Evolutionary conservation across 1,140 invertebrate species (phyloP).

Genomic region (Antheraea mylitta): DNA sequence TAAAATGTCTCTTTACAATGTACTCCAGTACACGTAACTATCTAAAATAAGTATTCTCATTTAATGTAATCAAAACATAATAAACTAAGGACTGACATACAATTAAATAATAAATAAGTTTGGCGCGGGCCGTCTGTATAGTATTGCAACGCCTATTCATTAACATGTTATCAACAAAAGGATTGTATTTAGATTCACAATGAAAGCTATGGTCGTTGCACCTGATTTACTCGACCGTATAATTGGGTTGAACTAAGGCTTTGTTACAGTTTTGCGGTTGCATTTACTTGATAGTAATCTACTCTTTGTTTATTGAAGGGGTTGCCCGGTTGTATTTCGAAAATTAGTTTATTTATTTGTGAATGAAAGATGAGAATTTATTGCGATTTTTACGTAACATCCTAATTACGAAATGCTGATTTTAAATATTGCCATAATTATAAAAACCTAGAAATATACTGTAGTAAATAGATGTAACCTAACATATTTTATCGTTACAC

Average conservation of each 20-base stretch:
- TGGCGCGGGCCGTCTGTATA: conserved; percentile 20
- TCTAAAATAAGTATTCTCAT: no score
- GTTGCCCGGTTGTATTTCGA: neutral
- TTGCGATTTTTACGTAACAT: no score
- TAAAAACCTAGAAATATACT: no score
- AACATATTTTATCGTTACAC: no score
- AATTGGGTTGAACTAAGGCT: conserved; percentile 39
- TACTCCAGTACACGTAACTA: no score
- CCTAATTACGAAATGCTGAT: no score
- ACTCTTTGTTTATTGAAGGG: conserved; percentile 1
- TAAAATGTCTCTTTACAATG: no score
- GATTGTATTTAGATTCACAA: conserved; percentile 41
- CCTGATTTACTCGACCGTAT: conserved; percentile 46
- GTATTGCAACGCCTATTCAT: conserved; percentile 24
- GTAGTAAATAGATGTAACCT: no score
- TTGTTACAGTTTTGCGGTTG: conserved; percentile 8
- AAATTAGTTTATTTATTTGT: neutral
- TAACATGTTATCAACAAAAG: conserved; percentile 30
- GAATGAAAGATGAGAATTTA: no score
- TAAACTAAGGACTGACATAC: neutral
- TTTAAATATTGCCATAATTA: no score
- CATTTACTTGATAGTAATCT: neutral
- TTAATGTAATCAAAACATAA: neutral
- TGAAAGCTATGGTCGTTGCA: conserved; percentile 38
- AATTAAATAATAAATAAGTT: neutral